Evolutionary conservation across 2,797 vertebrate genomes (phyloP).

Genomic region (Poecilia wingei): DNA sequence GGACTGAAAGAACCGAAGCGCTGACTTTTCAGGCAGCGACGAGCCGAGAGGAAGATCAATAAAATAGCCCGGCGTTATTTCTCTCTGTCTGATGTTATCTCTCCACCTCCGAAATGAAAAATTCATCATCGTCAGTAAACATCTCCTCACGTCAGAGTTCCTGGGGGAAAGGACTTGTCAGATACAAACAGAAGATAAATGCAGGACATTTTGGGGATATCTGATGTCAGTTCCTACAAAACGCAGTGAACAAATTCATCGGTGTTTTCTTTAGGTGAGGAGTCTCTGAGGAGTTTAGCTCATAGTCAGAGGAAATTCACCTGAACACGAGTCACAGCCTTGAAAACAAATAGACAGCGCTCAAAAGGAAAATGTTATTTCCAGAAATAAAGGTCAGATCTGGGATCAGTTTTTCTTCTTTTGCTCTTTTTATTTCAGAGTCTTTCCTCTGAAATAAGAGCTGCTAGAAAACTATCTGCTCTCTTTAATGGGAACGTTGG

Average conservation of each 20-base stretch:
- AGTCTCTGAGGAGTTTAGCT: not conserved
- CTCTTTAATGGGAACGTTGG: not conserved
- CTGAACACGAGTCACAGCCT: not conserved
- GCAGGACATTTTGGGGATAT: constrained; percentile 24
- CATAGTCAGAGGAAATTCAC: too few species aligned
- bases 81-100: constrained; percentile 8
- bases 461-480: not conserved
- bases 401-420: not conserved
- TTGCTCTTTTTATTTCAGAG: not conserved
- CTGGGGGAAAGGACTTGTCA: constrained; percentile 19
- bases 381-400: not conserved
- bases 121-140: constrained; percentile 41
- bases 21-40: constrained; percentile 27
- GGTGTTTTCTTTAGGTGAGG: not conserved
- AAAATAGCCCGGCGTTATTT: constrained; percentile 53
- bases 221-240: not conserved
- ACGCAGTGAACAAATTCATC: not conserved
- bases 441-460: not conserved
- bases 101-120: constrained; percentile 30
- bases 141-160: constrained; percentile 43
- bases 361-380: not conserved
- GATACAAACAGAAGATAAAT: not conserved
- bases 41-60: constrained; percentile 51
- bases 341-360: not conserved
- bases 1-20: constrained; percentile 31